Evolutionary conservation across 2,797 vertebrate species (phyloP).

Genomic region (Takifugu ocellatus): DNA sequence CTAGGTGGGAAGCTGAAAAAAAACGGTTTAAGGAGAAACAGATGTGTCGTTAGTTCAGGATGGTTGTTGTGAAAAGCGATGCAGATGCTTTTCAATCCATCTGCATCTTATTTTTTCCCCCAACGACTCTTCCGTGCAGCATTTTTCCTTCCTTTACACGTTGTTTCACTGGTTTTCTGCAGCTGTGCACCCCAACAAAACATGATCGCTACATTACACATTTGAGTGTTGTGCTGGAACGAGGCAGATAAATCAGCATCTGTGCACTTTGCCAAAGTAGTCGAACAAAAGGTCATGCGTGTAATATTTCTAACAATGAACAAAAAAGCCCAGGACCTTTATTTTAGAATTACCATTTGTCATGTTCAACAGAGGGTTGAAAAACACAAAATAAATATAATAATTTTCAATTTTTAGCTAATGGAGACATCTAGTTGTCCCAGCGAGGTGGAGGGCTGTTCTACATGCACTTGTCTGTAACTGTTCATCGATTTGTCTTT

Average conservation of each 20-base stretch:
- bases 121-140: too few species aligned
- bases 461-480: too few species aligned
- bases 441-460: too few species aligned
- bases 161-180: constrained; percentile 1
- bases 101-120: too few species aligned
- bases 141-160: neutral
- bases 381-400: too few species aligned
- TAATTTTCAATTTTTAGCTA: too few species aligned
- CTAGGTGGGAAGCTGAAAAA: neutral
- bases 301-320: too few species aligned
- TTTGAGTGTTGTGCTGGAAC: constrained; percentile 5
- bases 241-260: constrained; percentile 15
- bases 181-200: constrained; percentile 15
- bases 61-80: neutral
- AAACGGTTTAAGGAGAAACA: neutral
- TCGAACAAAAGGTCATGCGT: constrained; percentile 16
- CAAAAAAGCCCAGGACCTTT: too few species aligned
- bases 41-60: neutral
- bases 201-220: constrained; percentile 6
- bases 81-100: neutral
- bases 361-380: neutral
- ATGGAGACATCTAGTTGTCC: too few species aligned
- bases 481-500: too few species aligned
- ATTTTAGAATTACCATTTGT: neutral
- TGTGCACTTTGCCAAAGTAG: constrained; percentile 5